Conservation (phyloP, 2,113 vertebrate genomes). For the Gavialis gangeticus region DNA sequence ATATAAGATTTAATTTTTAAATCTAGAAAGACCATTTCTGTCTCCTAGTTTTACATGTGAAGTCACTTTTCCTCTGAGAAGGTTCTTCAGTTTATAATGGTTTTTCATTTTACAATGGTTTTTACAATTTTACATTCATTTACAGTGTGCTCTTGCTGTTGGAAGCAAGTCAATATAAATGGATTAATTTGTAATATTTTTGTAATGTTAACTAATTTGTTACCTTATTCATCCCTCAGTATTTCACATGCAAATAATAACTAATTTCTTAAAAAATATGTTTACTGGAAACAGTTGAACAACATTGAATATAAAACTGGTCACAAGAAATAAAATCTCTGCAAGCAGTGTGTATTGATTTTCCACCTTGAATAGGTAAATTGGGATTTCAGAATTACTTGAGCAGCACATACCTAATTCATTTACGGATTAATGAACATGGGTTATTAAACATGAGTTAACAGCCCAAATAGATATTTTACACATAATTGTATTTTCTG, state of each 20-base stretch:
- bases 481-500: background rate
- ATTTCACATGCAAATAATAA: background rate
- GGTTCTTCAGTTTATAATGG: background rate
- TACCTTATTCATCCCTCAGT: background rate
- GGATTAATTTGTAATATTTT: too few relatives aligned
- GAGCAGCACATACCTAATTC: background rate
- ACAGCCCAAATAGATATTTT: background rate
- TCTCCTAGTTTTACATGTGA: background rate
- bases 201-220: background rate
- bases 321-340: background rate
- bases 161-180: background rate
- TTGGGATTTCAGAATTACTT: background rate
- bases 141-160: background rate
- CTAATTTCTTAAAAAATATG: background rate
- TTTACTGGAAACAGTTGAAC: background rate
- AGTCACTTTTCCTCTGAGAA: background rate
- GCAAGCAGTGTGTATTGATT: background rate
- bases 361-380: background rate
- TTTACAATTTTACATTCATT: too few relatives aligned
- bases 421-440: background rate
- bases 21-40: background rate
- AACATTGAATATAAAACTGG: background rate
- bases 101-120: background rate
- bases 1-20: background rate
- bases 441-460: too few relatives aligned